phyloP scores from a whole-genome alignment of 2,888 invertebrate genomes.

The Drosophila paranaensis region DNA sequence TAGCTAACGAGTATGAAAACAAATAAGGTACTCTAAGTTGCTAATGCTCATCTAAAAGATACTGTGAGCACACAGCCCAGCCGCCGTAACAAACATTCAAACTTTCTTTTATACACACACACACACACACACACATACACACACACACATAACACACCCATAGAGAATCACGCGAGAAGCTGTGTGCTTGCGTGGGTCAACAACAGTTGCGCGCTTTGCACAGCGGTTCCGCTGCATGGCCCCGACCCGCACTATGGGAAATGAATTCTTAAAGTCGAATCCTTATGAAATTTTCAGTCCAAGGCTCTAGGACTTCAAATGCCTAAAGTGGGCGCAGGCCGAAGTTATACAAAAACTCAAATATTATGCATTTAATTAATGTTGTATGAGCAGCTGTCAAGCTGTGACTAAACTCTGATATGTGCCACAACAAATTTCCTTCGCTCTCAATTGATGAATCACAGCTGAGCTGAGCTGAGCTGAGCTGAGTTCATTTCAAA shows the following conservation, averaged over 20 bases:
- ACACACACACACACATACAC: not conserved
- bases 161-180: slow-evolving; percentile 7
- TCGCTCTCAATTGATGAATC: slow-evolving; percentile 8
- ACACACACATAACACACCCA: not conserved
- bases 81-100: slow-evolving; percentile 12
- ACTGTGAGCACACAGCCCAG: slow-evolving; percentile 8
- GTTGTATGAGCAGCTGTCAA: slow-evolving; percentile 3
- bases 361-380: slow-evolving; percentile 11
- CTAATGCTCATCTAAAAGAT: slow-evolving; percentile 8
- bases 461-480: not conserved
- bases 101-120: slow-evolving; percentile 3
- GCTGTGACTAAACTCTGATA: slow-evolving; percentile 1
- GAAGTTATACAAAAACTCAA: slow-evolving; percentile 1
- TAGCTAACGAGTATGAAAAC: slow-evolving; percentile 1
- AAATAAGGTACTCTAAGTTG: slow-evolving; percentile 11
- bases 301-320: not conserved
- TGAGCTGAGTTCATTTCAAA: no score
- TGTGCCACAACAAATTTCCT: not conserved
- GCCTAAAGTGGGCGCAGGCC: not conserved
- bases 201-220: slow-evolving; percentile 12
- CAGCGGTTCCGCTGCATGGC: not conserved
- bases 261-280: slow-evolving; percentile 9
- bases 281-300: slow-evolving; percentile 4
- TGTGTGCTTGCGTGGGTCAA: slow-evolving; percentile 9
- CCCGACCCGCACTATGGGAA: not conserved